Evolutionary conservation across 1,140 invertebrate genomes (phyloP), one percentile per base, ranked within the genome.

Genomic region (Lepidotrigona ventralis): DNA sequence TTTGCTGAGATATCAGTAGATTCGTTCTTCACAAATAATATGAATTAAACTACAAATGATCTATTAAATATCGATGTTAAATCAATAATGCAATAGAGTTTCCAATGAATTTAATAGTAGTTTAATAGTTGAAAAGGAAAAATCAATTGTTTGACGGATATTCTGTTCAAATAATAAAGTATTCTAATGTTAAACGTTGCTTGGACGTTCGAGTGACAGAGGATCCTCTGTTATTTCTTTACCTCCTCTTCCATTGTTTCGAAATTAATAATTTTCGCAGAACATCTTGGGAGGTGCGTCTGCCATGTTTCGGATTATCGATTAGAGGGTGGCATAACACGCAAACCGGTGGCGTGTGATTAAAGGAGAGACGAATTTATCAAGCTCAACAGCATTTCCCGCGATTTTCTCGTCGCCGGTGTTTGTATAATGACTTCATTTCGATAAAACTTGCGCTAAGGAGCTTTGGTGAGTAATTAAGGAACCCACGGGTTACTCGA

Each of bases 401-500:
- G n/a, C 23, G 14, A 70, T n/a, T 33, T n/a, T n/a, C n/a, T 0
- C 21, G 68, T 70, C 39, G 23, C 19, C 12, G 39, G 8, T 17
- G 33, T 33, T 77, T 69, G 14, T 29, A 56, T 77, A 77, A 82
- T 53, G 69, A 82, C 64, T 82, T 82, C 15, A 82, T 82, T 77
- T 76, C 33, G 80, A 69, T 82, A 82, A 82, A 69, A 69, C 39
- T 58, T 4, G 5, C n/a, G 19, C 12, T 23, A 69, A 69, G 64
- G 53, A 69, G 33, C 26, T 58, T 53, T 29, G 53, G 66, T 8
- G 46, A 26, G 23, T 17, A 23, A 29, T 69, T 70, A 71, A 53
- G 76, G 23, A 29, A 1, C 54, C 12, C 4, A 4, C 8, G 39
- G 6, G 39, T 46, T 8, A 8, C 21, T 8, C 33, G 53, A 54